phyloP scores from a whole-genome alignment of 2,797 vertebrate species.

The Poeciliopsis paucimaculata region DNA sequence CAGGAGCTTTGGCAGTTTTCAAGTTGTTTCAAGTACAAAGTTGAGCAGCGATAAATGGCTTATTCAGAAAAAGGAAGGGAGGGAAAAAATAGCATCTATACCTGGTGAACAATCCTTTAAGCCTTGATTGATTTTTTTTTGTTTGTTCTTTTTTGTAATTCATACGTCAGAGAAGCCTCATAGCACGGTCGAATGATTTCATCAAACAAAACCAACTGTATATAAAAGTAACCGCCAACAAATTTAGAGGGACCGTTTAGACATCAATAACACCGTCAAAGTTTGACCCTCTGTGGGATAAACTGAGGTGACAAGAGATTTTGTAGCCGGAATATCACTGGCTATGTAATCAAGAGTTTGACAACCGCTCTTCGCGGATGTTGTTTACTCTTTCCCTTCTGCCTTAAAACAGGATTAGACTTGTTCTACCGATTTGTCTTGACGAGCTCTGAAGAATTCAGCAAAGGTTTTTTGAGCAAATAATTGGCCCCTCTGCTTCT shows the following conservation, averaged over 20 bases:
- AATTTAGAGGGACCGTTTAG: slow-evolving; percentile 12
- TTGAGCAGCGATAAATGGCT: slow-evolving; percentile 51
- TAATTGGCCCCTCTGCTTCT: slow-evolving; percentile 12
- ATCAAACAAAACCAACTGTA: background rate
- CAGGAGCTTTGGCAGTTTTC: slow-evolving; percentile 30
- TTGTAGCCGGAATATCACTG: slow-evolving; percentile 13
- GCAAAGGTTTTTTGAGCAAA: slow-evolving; percentile 16
- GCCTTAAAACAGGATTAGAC: slow-evolving; percentile 33
- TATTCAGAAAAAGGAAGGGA: slow-evolving; percentile 27
- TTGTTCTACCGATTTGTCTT: slow-evolving; percentile 30
- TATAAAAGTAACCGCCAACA: slow-evolving; percentile 4
- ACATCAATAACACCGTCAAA: slow-evolving; percentile 2
- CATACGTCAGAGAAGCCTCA: slow-evolving; percentile 1
- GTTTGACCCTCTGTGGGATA: background rate
- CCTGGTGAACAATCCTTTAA: slow-evolving; percentile 39
- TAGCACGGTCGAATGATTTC: slow-evolving; percentile 15
- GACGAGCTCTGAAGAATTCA: slow-evolving; percentile 28
- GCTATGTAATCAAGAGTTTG: slow-evolving; percentile 16
- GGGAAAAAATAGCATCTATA: background rate
- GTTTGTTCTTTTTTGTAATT: slow-evolving; percentile 26
- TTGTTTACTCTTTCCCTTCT: background rate
- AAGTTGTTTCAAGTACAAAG: slow-evolving; percentile 52
- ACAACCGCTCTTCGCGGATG: slow-evolving; percentile 1
- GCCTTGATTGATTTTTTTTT: slow-evolving; percentile 57
- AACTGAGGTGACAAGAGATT: background rate